Base-by-base conservation (phyloP, 92 coral and sea anemone genomes). In the Anthopleura xanthogrammica region DNA sequence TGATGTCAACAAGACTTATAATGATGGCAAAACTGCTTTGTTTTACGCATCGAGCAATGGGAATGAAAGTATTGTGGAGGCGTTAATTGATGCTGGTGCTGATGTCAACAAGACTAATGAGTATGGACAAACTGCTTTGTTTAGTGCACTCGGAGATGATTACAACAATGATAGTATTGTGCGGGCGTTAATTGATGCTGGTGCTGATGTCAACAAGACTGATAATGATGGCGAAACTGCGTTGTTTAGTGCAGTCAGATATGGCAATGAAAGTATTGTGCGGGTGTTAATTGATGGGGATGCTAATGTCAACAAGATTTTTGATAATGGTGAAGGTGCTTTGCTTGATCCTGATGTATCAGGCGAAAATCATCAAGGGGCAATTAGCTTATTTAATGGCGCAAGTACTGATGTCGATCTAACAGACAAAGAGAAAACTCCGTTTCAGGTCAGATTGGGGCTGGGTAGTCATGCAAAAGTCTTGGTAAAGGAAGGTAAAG, bases 1-100 rank as follows among this genome's bases (percentile, higher is more conserved):
- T 9, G 29, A 76, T 76, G 54, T 64, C 22, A 62, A 80, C 80
- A 39, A 29, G n/a, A 29, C 29, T 64, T 55, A 58, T 39, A 50
- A 80, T 57, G 52, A 65, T 62, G 77, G 52, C n/a, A 36, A 80
- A 65, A 80, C 84, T 80, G 84, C 84, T 24, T 50, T 80, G 84
- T 80, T 62, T 80, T 4, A 3, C 23, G 40, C 73, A 66, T 41
- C 23, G 4, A 23, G 3, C 7, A 29, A 22, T 65, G 71, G 12
- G 17, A 48, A 52, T 55, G n/a, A 12, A 39, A 66, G 16, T 40
- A 19, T 79, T 79, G 24, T 60, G 24, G 24, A 60, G 68, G 68
- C 68, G 9, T 60, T 60, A n/a, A 60, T 60, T 17, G 24, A 19
- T 60, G 22, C 24, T 60, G 68, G 68, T 60, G 68, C 68, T 60